Evolutionary conservation across 2,888 invertebrate genomes (phyloP).

Genomic region (Xestia xanthographa): DNA sequence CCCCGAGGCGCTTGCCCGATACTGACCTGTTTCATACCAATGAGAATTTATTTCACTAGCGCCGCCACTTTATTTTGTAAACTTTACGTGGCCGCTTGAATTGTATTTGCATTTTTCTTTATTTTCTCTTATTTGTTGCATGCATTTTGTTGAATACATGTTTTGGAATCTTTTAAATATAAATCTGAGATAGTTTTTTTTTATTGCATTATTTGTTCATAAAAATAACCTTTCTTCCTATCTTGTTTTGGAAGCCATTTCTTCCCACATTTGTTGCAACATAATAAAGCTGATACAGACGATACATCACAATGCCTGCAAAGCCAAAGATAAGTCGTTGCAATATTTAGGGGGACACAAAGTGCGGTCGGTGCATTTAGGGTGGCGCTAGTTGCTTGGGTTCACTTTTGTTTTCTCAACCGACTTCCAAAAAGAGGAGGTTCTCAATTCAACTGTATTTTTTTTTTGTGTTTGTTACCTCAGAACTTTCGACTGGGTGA

Average conservation of each 20-base stretch:
- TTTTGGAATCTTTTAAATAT: not conserved
- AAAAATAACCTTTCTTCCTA: not conserved
- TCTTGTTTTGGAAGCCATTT: not conserved
- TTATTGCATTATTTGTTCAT: not conserved
- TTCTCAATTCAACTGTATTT: no score
- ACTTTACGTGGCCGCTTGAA: slow-evolving; percentile 69
- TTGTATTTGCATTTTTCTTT: slow-evolving; percentile 32
- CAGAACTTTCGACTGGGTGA: no score
- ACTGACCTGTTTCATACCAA: slow-evolving; percentile 80
- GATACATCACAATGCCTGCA: slow-evolving; percentile 43
- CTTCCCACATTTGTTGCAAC: slow-evolving; percentile 11
- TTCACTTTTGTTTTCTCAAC: slow-evolving; percentile 12
- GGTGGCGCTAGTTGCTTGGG: slow-evolving; percentile 18
- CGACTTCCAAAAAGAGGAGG: no score
- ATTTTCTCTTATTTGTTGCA: not conserved
- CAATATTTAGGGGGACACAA: slow-evolving; percentile 37
- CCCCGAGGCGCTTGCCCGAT: slow-evolving; percentile 85
- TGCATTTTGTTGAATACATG: not conserved
- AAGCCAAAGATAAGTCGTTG: slow-evolving; percentile 51
- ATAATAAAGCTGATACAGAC: slow-evolving; percentile 18
- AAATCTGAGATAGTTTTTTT: not conserved
- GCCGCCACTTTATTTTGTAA: slow-evolving; percentile 74
- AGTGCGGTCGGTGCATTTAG: slow-evolving; percentile 25
- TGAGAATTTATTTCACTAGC: slow-evolving; percentile 83
- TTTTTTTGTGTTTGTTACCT: no score